Evolutionary conservation across 2,888 invertebrate species (phyloP).

Genomic region (Xestobium rufovillosum): DNA sequence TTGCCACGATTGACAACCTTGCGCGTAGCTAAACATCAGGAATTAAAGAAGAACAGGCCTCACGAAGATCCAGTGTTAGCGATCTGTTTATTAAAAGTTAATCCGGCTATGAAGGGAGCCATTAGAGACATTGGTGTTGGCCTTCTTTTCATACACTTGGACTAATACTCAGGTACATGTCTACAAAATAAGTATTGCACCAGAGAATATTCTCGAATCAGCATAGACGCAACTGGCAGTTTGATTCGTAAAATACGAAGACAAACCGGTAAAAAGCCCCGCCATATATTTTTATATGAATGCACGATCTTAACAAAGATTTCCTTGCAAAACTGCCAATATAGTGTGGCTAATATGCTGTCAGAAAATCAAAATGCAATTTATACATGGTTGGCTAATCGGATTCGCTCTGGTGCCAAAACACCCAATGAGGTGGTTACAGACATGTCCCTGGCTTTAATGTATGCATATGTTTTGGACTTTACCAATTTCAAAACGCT

Average conservation of each 20-base stretch:
- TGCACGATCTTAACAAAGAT: conserved; percentile 13
- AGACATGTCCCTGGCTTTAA: conserved; percentile 11
- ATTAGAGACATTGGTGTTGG: conserved; percentile 7
- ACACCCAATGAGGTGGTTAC: conserved; percentile 10
- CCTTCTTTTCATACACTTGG: conserved; percentile 9
- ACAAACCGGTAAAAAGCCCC: conserved; percentile 13
- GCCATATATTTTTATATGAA: conserved; percentile 18
- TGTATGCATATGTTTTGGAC: conserved; percentile 11
- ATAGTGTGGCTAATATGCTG: conserved; percentile 10
- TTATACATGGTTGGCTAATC: conserved; percentile 7
- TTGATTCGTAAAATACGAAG: conserved; percentile 15
- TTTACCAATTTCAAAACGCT: conserved; percentile 12
- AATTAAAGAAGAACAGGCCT: conserved; percentile 1
- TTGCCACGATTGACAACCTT: conserved; percentile 4
- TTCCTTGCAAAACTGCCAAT: conserved; percentile 6
- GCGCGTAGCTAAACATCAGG: conserved; percentile 4
- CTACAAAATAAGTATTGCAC: conserved; percentile 9
- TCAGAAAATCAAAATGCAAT: conserved; percentile 9
- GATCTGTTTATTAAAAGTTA: conserved; percentile 6
- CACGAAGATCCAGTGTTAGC: conserved; percentile 10
- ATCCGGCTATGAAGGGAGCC: conserved; percentile 4
- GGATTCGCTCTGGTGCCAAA: conserved; percentile 3
- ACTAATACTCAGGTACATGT: conserved; percentile 10
- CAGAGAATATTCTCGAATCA: conserved; percentile 12
- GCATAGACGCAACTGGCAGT: conserved; percentile 18